phyloP scores from a whole-genome alignment of 2,888 invertebrate genomes.

The Steinernema carpocapsae region DNA sequence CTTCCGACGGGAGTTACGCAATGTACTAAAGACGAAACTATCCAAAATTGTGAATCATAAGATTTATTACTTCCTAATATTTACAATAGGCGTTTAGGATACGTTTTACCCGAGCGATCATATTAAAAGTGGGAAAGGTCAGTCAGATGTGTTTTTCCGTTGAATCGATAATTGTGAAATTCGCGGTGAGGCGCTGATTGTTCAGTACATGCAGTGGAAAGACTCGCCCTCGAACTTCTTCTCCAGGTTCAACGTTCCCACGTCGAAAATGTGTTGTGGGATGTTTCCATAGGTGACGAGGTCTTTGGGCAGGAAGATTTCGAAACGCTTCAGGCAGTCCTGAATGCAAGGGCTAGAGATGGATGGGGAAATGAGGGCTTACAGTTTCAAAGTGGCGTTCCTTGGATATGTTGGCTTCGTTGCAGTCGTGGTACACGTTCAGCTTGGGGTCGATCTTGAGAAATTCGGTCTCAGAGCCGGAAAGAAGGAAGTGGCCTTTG shows the following conservation, averaged over 20 bases:
- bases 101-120: conserved; percentile 2
- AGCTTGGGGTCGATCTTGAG: conserved; percentile 28
- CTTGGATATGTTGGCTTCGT: conserved; percentile 27
- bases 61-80: conserved; percentile 34
- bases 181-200: neutral
- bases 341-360: neutral
- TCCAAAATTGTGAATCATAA: neutral
- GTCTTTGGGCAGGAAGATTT: conserved; percentile 17
- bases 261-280: neutral
- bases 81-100: conserved; percentile 1
- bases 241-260: conserved; percentile 8
- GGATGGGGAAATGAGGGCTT: neutral
- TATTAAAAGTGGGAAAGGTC: neutral
- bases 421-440: conserved; percentile 30
- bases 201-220: conserved; percentile 25
- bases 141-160: neutral
- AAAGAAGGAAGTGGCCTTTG: neutral
- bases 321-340: conserved; percentile 31
- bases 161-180: neutral
- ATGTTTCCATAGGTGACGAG: conserved; percentile 28
- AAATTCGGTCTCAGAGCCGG: conserved; percentile 22
- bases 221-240: conserved; percentile 30
- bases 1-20: too few species aligned
- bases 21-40: neutral
- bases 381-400: conserved; percentile 31